Evolutionary conservation across 2,888 invertebrate genomes (phyloP).

Genomic region (Enoplolaimus lenunculus): DNA sequence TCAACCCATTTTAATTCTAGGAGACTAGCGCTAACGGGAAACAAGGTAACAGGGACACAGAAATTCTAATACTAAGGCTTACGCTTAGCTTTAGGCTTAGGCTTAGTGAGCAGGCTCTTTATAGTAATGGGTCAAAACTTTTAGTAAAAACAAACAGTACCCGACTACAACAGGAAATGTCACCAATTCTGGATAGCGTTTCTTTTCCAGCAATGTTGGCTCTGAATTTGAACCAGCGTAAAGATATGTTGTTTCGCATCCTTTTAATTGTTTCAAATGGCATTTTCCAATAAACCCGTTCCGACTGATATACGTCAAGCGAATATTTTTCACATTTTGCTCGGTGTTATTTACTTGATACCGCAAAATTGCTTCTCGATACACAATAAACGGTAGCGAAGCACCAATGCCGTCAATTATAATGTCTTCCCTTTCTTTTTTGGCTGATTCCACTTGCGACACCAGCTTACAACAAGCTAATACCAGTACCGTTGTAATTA

Average conservation of each 20-base stretch:
- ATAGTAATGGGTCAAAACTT: too few relatives aligned
- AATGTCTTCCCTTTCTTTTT: too few relatives aligned
- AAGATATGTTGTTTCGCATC: background rate
- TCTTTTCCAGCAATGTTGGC: background rate
- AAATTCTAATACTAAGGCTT: too few relatives aligned
- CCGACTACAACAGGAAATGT: conserved; percentile 16
- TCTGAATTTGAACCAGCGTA: conserved; percentile 14
- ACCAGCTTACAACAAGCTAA: too few relatives aligned
- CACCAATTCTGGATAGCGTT: background rate
- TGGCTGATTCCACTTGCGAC: too few relatives aligned
- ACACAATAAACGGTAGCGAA: background rate
- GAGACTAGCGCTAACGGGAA: too few relatives aligned
- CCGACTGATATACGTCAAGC: background rate
- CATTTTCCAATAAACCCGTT: background rate
- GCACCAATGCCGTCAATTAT: background rate
- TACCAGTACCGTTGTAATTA: too few relatives aligned
- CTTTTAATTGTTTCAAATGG: background rate
- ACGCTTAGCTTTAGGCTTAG: too few relatives aligned
- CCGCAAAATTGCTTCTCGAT: background rate
- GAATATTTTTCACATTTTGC: background rate
- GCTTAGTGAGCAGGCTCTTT: too few relatives aligned
- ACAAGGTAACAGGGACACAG: too few relatives aligned
- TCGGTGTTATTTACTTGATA: background rate
- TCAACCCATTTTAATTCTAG: too few relatives aligned
- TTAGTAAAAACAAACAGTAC: too few relatives aligned